Evolutionary conservation across 2,888 invertebrate genomes (phyloP), one percentile per base, ranked within the genome.

Genomic region (Drosophila melanocephala): DNA sequence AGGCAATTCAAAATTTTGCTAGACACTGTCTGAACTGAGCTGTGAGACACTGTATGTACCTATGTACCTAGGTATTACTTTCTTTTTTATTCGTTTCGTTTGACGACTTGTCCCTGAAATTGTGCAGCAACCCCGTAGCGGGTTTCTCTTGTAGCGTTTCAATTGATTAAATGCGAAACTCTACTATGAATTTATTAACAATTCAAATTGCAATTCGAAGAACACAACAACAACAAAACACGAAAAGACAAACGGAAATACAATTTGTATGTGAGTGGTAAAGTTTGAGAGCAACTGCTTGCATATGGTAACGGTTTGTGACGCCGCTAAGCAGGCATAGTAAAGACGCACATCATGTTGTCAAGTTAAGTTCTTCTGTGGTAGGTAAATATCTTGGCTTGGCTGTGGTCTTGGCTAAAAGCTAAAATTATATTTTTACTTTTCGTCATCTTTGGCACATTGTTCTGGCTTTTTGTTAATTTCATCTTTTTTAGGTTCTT

Each of bases 61-160:
- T 22, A 22, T 14, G 7, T 42, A 22, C 22, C 22, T 30, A 28
- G 42, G n/a, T 19, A 19, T 44, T 56, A 39, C 51, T 56, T 53
- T 77, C 37, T 62, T 16, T 16, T 65, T 64, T 57, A 9, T 56
- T 61, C n/a, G 51, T 60, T 62, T 60, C 47, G 60, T 28, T 62
- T 33, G 50, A 61, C 50, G 51, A 60, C 28, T 75, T 87, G 89
- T 81, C 90, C 88, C 83, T 89, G 91, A 91, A 91, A 71, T 87
- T 88, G 90, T 91, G 76, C 85, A 91, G 77, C 76, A 75, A 91
- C 83, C 90, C 79, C 87, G 67, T 50, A 66, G 68, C 58, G 64
- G 53, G 72, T 74, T 78, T 89, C 79, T 89, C 81, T 81, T 84
- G 77, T 71, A 59, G 58, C 73, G 77, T 73, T 71, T 70, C 62